Base-by-base conservation (phyloP, 2,888 invertebrate species). In the Drosophila tanythrix region DNA sequence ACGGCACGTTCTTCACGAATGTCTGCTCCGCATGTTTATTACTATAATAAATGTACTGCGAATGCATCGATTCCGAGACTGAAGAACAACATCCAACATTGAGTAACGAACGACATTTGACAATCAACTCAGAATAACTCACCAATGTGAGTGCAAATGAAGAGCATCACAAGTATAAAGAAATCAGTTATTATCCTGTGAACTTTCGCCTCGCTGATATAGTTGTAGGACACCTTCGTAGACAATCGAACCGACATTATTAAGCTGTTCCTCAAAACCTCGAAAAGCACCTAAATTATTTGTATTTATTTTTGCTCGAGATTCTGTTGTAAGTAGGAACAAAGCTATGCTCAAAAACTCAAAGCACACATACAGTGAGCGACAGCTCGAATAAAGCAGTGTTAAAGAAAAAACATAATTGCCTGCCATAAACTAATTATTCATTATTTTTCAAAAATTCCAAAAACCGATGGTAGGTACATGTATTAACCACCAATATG, bases 161-260 rank as follows among this genome's bases (percentile, higher is more conserved):
- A 27, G 4, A 78, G 48, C 11, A 59, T 1, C 0, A 78, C 0
- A 0, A 46, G 21, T 1, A 78, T 10, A 0, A 67, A 7, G n/a
- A 76, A 21, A 1, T 62, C 46, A 1, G 31, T 40, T 10, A 59
- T 55, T 4, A 77, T 29, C 0, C 13, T 10, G 0, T 11, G 52
- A 50, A 77, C 46, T 21, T 38, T 73, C 5, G 7, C 13, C 29
- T 67, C 52, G 21, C 61, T 59, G 3, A 75, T 31, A 1, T 27
- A 2, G 10, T 36, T 40, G 33, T 62, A 73, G 4, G 31, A 38
- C 3, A 74, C 55, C 29, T 67, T 74, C 25, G 4, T 29, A 2
- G 74, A 15, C 43, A 50, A 74, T 35, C 1, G n/a, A 11, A 5
- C 0, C 4, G 6, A 2, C 62, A 61, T 61, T 11, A 35, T 35